phyloP scores from a whole-genome alignment of 2,113 vertebrate genomes.

The Clinocottus analis region DNA sequence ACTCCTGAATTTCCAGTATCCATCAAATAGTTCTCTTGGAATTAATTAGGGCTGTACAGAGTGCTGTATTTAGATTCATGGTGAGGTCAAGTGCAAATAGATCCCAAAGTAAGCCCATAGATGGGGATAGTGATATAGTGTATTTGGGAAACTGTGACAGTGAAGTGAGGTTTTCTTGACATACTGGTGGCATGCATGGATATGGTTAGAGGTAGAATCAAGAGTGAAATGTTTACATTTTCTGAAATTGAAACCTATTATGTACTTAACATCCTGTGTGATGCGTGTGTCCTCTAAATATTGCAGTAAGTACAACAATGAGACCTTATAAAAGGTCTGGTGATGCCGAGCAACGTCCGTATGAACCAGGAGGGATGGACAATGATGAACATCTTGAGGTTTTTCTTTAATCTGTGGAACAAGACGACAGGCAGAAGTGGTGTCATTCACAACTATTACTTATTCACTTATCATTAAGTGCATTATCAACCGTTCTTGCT shows the following conservation, averaged over 20 bases:
- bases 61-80: not conserved
- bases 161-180: not conserved
- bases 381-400: constrained; percentile 95
- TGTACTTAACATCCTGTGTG: not conserved
- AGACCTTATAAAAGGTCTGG: constrained; percentile 95
- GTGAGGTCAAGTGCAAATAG: not conserved
- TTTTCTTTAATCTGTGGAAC: constrained; percentile 89
- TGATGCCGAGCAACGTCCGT: constrained; percentile 92
- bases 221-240: not conserved
- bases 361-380: constrained; percentile 98
- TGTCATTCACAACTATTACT: not conserved
- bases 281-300: not conserved
- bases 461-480: not conserved
- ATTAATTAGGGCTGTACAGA: not conserved
- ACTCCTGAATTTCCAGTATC: not conserved
- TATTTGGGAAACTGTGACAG: not conserved
- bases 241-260: not conserved
- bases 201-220: not conserved
- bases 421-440: constrained; percentile 16
- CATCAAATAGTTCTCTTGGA: not conserved
- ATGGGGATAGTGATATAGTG: not conserved
- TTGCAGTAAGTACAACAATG: not conserved
- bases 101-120: not conserved
- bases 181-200: not conserved
- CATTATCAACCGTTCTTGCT: not conserved